Conservation (phyloP, 2,113 vertebrate genomes). For the Pterocles gutturalis region DNA sequence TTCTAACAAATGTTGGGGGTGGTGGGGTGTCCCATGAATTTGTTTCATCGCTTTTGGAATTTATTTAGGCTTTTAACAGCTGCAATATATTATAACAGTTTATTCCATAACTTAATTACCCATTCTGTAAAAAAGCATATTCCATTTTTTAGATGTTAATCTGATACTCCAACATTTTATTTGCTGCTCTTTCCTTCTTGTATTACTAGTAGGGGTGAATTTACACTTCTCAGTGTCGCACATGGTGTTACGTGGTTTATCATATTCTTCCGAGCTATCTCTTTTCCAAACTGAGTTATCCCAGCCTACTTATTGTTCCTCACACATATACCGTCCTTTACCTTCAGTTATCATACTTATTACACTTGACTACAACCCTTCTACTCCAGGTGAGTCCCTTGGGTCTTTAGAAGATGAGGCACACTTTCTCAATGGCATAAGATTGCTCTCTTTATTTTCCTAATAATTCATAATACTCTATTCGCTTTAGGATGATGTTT, state of each 20-base stretch:
- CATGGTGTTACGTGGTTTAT: neutral
- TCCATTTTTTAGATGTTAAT: neutral
- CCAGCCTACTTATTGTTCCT: neutral
- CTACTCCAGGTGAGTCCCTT: neutral
- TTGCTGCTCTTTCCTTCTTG: neutral
- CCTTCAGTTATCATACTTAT: neutral
- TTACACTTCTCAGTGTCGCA: neutral
- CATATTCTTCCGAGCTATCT: neutral
- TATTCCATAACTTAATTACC: neutral
- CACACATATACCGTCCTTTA: neutral
- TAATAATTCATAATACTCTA: neutral
- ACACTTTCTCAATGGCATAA: neutral
- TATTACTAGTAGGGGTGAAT: neutral
- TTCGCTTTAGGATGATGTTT: neutral
- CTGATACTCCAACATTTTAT: neutral
- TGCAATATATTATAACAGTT: neutral
- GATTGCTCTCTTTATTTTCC: neutral
- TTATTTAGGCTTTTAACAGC: neutral
- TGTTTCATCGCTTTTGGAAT: neutral
- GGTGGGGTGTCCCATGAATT: neutral
- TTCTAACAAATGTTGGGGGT: neutral
- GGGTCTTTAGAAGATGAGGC: neutral
- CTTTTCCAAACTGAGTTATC: neutral
- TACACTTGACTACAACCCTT: neutral
- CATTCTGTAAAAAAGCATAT: neutral